Evolutionary conservation across 2,888 invertebrate genomes (phyloP).

Genomic region (Temnothorax unifasciatus): DNA sequence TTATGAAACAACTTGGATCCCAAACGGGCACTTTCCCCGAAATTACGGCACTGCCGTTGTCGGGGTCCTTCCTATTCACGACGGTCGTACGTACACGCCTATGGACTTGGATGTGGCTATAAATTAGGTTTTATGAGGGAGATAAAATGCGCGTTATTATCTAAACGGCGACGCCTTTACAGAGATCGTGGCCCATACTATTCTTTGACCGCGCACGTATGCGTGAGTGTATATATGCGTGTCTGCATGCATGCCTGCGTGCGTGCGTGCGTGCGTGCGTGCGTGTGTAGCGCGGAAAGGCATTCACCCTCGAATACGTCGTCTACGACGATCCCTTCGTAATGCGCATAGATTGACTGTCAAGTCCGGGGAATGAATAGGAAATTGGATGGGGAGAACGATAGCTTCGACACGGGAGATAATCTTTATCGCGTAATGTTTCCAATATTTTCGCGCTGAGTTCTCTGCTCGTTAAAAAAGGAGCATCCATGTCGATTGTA

Average conservation of each 20-base stretch:
- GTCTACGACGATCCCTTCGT: conserved; percentile 70
- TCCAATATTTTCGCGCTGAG: conserved; percentile 39
- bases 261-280: background rate
- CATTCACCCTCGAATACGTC: conserved; percentile 72
- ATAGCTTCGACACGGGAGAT: conserved; percentile 56
- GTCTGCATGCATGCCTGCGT: background rate
- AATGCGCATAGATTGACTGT: conserved; percentile 75
- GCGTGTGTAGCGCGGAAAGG: conserved; percentile 56
- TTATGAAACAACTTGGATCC: conserved; percentile 56
- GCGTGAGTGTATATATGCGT: conserved; percentile 16
- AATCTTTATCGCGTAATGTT: conserved; percentile 66
- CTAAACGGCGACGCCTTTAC: conserved; percentile 85
- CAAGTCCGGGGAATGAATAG: conserved; percentile 75
- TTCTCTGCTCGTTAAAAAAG: conserved; percentile 12
- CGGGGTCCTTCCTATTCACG: conserved; percentile 80
- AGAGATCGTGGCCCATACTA: conserved; percentile 82
- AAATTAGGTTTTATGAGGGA: conserved; percentile 86
- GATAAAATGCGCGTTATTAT: conserved; percentile 86
- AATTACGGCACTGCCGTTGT: conserved; percentile 72
- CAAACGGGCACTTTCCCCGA: conserved; percentile 57
- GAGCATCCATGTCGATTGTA: background rate
- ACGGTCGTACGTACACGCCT: conserved; percentile 79
- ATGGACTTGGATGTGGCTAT: conserved; percentile 84
- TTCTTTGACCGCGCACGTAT: conserved; percentile 72
- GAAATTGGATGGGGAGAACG: conserved; percentile 71